Conservation (phyloP, 2,888 invertebrate species). For the Eupithecia subfuscata region DNA sequence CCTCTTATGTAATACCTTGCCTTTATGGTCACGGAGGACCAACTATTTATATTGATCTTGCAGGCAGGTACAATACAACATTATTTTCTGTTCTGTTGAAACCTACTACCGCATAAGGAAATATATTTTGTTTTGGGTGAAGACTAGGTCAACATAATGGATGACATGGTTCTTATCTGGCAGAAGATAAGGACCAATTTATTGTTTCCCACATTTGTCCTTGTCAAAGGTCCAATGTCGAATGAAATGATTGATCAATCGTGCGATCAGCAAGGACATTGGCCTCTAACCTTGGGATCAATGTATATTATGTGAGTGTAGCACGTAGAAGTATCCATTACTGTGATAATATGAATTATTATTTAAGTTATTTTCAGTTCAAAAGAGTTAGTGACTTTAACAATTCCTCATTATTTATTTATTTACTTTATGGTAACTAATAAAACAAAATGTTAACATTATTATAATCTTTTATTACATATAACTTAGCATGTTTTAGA, state of each 20-base stretch:
- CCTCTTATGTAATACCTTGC: background rate
- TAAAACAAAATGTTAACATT: constrained; percentile 42
- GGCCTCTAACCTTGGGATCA: background rate
- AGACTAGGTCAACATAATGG: background rate
- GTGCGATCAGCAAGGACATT: background rate
- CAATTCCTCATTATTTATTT: constrained; percentile 20
- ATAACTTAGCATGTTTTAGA: constrained; percentile 61
- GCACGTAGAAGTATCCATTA: constrained; percentile 17
- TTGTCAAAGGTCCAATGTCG: background rate
- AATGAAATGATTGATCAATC: background rate
- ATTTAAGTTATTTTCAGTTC: background rate
- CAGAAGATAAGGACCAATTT: background rate
- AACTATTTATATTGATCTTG: no score
- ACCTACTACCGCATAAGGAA: background rate
- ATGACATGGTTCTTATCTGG: background rate
- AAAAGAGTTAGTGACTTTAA: constrained; percentile 38
- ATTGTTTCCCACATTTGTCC: background rate
- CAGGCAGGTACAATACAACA: background rate
- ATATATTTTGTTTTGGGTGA: background rate
- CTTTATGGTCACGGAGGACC: no score
- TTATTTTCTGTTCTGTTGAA: no score
- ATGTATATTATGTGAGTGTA: background rate
- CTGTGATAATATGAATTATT: constrained; percentile 50
- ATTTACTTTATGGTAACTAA: constrained; percentile 15
- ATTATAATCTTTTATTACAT: constrained; percentile 67